Base-by-base conservation (phyloP, 2,888 invertebrate species). In the Caenorhabditis becei region DNA sequence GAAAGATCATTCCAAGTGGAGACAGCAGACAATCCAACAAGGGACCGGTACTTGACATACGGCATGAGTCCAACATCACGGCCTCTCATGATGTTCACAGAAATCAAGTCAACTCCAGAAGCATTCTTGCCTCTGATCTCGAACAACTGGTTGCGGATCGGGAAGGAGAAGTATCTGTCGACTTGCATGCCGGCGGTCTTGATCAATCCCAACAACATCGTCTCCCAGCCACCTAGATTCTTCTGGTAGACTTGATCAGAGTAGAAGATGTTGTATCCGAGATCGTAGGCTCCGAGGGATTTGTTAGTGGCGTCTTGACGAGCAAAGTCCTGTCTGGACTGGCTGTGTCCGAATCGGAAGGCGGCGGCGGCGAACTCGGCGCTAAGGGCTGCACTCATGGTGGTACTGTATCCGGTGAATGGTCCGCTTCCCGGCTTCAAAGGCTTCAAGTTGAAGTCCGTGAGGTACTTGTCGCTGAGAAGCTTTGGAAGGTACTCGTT, bases 101-200 rank as follows among this genome's bases (percentile, higher is more conserved):
- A 95, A n/a, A 96, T 94, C 66, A 97, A 93, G 92, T 97, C 97
- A 74, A 97, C 93, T 7, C 97, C 97, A 0, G 96, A 79, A 11
- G 70, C 82, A 35, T 62, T 95, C 83, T 95, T 94, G 82, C 94
- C 94, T 8, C 94, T 94, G 90, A 96, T 95, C 91, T 97, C 96
- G 91, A 97, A 97, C 14, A 86, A 62, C 58, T 86, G 84, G 37
- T 86, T 83, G 49, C 86, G 69, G 23, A 86, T 84, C 11, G 86
- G 86, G 80, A 84, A 86, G 32, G 86, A 82, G 72, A 82, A 83
- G 44, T 82, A 77, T 2, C 75, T 53, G 49, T 86, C 86, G 32
- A 81, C 81, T 24, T 70, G 53, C 86, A 84, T 84, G 0, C 53
- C 84, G 14, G 83, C 72, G 11, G 67, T 77, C 56, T 82, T 80